phyloP scores from a whole-genome alignment of 2,888 invertebrate species.

The Lithophane socia region DNA sequence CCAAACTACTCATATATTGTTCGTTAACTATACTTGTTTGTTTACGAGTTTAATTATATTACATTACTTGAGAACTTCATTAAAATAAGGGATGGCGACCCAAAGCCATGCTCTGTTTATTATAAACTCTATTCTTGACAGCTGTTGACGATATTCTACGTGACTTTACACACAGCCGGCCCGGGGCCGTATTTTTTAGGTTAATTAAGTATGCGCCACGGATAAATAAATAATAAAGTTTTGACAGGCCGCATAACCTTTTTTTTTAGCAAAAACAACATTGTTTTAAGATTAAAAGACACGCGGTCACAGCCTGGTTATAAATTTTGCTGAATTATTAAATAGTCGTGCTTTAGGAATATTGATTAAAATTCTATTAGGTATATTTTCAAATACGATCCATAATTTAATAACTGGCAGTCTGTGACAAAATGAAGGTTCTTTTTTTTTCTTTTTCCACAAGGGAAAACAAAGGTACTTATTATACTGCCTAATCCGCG shows the following conservation, averaged over 20 bases:
- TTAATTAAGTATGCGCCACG: slow-evolving; percentile 62
- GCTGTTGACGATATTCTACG: slow-evolving; percentile 69
- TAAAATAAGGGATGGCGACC: slow-evolving; percentile 75
- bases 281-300: slow-evolving; percentile 49
- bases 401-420: slow-evolving; percentile 38
- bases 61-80: slow-evolving; percentile 75
- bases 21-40: slow-evolving; percentile 70
- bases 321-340: slow-evolving; percentile 48
- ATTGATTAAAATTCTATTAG: slow-evolving; percentile 44
- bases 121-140: slow-evolving; percentile 72
- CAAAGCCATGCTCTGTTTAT: slow-evolving; percentile 69
- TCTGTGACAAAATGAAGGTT: slow-evolving; percentile 21
- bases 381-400: slow-evolving; percentile 27
- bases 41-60: slow-evolving; percentile 75
- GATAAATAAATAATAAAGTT: slow-evolving; percentile 67
- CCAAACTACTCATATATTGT: slow-evolving; percentile 65
- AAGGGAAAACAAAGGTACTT: slow-evolving; percentile 17
- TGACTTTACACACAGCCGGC: slow-evolving; percentile 59
- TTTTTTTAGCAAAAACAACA: slow-evolving; percentile 59
- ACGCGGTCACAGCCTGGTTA: slow-evolving; percentile 43
- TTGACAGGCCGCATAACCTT: slow-evolving; percentile 58
- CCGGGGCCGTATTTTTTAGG: slow-evolving; percentile 57
- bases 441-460: slow-evolving; percentile 21
- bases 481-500: slow-evolving; percentile 26
- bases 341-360: not conserved